Evolutionary conservation across 2,797 vertebrate genomes (phyloP).

Genomic region (Sternotherus odoratus): DNA sequence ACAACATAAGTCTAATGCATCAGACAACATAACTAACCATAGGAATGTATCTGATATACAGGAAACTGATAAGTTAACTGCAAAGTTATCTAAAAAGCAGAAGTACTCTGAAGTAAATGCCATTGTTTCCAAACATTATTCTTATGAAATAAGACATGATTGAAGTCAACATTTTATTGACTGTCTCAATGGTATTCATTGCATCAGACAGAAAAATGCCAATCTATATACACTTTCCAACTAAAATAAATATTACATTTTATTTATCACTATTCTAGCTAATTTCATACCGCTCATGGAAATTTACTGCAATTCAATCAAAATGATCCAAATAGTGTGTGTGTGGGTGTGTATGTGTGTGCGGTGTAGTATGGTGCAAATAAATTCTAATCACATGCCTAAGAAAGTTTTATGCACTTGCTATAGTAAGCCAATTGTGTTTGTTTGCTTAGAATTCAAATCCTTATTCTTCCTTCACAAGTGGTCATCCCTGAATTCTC

Average conservation of each 20-base stretch:
- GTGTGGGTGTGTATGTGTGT: too few species aligned
- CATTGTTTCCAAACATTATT: rapidly evolving
- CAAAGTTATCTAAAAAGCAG: not conserved
- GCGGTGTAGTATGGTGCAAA: not conserved
- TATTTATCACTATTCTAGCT: not conserved
- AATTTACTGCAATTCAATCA: not conserved
- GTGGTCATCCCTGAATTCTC: conserved; percentile 4
- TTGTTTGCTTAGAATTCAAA: conserved; percentile 22
- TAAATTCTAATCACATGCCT: conserved; percentile 18
- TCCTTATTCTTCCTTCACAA: conserved; percentile 39
- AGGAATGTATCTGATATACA: not conserved
- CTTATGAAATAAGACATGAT: not conserved
- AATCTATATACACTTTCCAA: not conserved
- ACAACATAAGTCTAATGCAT: not conserved
- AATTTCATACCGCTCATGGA: not conserved
- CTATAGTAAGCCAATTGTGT: conserved; percentile 45
- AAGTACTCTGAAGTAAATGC: not conserved
- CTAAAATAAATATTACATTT: not conserved
- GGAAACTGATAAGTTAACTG: not conserved
- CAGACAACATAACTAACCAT: not conserved
- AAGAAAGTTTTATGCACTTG: conserved; percentile 28
- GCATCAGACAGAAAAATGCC: not conserved
- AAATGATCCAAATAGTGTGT: not conserved
- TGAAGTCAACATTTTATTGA: not conserved
- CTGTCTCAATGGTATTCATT: not conserved